Percentiles rank a stretch among this genome's conserved stretches.
These are phyloP conservation scores for Platygyra sinensis DNA, from an alignment of 64 coral and sea anemone species.

Conservation along the genomic window DNA sequence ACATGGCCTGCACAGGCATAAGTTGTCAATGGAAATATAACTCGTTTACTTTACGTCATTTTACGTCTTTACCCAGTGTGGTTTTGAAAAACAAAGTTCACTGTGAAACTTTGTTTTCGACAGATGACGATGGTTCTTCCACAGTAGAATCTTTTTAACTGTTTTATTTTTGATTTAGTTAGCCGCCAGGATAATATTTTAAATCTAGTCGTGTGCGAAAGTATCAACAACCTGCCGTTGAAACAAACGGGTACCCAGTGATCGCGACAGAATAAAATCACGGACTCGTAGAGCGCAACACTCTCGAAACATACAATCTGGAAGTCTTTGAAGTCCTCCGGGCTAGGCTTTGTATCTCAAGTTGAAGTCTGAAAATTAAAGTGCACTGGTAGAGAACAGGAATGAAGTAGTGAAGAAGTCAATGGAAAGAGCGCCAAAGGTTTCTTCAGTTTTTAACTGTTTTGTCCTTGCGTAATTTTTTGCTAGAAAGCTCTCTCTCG, in stretches of 20 bases:
- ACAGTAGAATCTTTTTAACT: not conserved
- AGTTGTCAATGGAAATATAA: not conserved
- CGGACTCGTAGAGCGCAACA: not conserved
- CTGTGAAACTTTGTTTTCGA: not conserved
- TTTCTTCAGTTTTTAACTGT: too few relatives aligned
- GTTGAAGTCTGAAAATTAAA: too few relatives aligned
- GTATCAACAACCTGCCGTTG: slow-evolving; percentile 46
- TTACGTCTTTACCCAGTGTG: not conserved
- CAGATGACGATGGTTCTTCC: not conserved
- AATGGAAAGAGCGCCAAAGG: too few relatives aligned
- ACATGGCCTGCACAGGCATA: not conserved
- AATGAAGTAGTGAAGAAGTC: too few relatives aligned
- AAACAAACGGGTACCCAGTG: slow-evolving; percentile 30
- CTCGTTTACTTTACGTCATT: not conserved
- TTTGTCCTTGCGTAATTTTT: too few relatives aligned
- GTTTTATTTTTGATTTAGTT: not conserved
- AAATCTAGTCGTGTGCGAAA: not conserved
- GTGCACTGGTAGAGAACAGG: too few relatives aligned
- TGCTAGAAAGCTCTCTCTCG: too few relatives aligned
- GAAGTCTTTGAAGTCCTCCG: too few relatives aligned
- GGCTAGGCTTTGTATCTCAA: too few relatives aligned
- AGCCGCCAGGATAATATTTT: not conserved
- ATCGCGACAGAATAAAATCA: not conserved
- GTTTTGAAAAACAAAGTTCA: too few relatives aligned
- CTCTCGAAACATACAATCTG: too few relatives aligned